A percentile compares a stretch with the other conserved stretches of the same genome.
phyloP scores from a whole-genome alignment of 2,797 vertebrate genomes.

The Eulemur rubriventer region DNA sequence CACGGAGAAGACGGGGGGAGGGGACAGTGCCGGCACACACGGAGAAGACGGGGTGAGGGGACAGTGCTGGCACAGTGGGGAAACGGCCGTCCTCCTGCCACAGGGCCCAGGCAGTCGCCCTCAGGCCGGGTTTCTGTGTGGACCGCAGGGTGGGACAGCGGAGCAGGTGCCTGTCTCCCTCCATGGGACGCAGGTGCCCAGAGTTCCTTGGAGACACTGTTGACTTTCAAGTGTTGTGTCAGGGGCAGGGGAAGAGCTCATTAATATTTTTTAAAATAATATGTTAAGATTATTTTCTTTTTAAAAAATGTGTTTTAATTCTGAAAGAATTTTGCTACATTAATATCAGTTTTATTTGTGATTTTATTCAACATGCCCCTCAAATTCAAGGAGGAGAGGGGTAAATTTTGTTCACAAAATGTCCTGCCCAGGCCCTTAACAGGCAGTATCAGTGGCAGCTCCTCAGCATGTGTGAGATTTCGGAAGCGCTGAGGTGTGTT shows the following conservation, averaged over 20 bases:
- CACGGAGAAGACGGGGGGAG: neutral
- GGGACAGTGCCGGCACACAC: neutral
- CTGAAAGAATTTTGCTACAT: neutral
- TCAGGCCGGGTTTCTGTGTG: neutral
- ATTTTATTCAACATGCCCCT: neutral
- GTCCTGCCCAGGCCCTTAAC: fast-evolving
- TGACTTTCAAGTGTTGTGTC: neutral
- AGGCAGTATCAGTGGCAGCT: neutral
- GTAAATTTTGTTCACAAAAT: neutral
- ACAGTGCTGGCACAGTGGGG: neutral
- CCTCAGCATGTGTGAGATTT: too few species aligned
- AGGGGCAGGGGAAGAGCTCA: fast-evolving
- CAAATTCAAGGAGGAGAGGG: neutral
- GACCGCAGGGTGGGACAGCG: too few species aligned
- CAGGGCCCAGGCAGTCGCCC: neutral
- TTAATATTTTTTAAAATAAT: neutral
- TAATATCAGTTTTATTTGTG: neutral
- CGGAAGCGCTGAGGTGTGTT: neutral
- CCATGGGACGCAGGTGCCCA: fast-evolving
- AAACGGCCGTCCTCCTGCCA: neutral
- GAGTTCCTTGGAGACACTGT: neutral
- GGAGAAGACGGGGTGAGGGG: neutral
- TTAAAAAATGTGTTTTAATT: neutral
- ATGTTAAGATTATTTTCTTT: neutral
- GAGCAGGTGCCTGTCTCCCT: neutral